Conservation (phyloP, 2,797 vertebrate species). For the Euphonia xanthogaster region DNA sequence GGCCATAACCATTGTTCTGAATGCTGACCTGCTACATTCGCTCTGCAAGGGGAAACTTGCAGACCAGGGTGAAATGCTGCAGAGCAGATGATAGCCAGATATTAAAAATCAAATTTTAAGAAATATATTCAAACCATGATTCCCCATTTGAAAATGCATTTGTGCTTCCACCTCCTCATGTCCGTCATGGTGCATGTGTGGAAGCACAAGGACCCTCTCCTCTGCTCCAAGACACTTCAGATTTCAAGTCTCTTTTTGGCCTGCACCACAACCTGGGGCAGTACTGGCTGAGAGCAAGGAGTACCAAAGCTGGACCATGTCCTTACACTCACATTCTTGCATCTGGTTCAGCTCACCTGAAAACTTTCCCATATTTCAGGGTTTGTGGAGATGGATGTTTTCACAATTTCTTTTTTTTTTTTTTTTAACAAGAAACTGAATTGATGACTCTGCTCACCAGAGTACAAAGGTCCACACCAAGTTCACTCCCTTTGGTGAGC, state of each 20-base stretch:
- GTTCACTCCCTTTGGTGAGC: background rate
- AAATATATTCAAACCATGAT: background rate
- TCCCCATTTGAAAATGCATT: background rate
- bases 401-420: background rate
- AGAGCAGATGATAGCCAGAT: background rate
- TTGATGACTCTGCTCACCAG: background rate
- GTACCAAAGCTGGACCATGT: background rate
- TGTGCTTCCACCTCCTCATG: background rate
- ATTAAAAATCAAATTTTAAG: background rate
- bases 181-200: accelerated
- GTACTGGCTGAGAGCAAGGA: background rate
- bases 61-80: background rate
- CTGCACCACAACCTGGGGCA: background rate
- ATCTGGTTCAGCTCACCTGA: background rate
- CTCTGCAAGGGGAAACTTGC: background rate
- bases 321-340: background rate
- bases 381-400: background rate
- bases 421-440: background rate
- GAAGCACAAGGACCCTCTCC: background rate
- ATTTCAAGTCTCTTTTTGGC: background rate
- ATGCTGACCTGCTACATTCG: background rate
- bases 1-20: background rate
- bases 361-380: background rate
- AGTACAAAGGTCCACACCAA: background rate
- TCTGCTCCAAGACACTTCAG: background rate